Percentiles rank a stretch among this genome's conserved stretches.
Conservation (phyloP, 2,797 vertebrate genomes). For the Fundulus diaphanus region DNA sequence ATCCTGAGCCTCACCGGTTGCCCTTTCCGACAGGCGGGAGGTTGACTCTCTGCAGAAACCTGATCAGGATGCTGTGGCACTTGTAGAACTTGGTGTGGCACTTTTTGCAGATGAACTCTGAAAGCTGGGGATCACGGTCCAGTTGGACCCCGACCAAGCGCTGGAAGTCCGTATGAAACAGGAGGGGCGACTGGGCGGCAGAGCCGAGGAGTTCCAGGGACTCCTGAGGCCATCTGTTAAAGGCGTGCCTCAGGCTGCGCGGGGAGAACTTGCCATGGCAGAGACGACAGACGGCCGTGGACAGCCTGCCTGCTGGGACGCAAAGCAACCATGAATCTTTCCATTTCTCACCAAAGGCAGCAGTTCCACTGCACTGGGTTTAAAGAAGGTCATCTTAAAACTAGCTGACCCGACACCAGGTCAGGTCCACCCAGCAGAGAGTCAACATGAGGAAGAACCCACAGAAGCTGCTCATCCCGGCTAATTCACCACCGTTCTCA, state of each 20-base stretch:
- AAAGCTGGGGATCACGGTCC: slow-evolving; percentile 85
- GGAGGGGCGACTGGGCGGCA: slow-evolving; percentile 71
- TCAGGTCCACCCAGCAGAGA: no score
- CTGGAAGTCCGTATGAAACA: slow-evolving; percentile 92
- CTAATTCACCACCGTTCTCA: no score
- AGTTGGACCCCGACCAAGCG: slow-evolving; percentile 88
- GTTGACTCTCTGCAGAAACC: slow-evolving; percentile 93
- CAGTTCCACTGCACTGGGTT: no score
- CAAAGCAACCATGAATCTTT: neutral
- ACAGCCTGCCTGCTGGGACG: slow-evolving; percentile 71
- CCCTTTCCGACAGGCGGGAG: slow-evolving; percentile 73
- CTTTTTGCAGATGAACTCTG: slow-evolving; percentile 92
- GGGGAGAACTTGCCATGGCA: slow-evolving; percentile 95
- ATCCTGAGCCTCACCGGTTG: slow-evolving; percentile 72
- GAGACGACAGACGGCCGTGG: slow-evolving; percentile 88
- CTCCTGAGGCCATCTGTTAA: slow-evolving; percentile 78
- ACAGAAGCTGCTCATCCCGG: no score
- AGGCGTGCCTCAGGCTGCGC: slow-evolving; percentile 88
- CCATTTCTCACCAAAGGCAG: no score
- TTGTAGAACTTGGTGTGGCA: slow-evolving; percentile 96
- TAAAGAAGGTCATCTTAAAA: no score
- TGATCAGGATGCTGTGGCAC: slow-evolving; percentile 88
- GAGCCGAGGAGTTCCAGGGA: slow-evolving; percentile 52
- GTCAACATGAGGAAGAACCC: no score
- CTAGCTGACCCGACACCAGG: no score